phyloP scores from a whole-genome alignment of 37 sponge, comb jelly and placozoan genomes.

The Lycopodina hypogea region DNA sequence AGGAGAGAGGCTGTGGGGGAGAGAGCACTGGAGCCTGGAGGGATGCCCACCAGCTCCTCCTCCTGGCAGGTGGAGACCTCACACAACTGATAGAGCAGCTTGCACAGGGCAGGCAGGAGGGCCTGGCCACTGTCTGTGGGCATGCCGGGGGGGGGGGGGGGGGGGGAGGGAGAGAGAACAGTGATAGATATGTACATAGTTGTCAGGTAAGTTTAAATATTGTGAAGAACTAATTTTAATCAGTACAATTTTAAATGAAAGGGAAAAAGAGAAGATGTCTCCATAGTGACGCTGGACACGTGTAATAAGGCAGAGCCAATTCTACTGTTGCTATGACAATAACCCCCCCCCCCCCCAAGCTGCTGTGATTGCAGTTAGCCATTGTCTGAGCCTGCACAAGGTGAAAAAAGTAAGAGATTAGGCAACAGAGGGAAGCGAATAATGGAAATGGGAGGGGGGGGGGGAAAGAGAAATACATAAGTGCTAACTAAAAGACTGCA shows the following conservation, averaged over 20 bases:
- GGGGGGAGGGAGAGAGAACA: neutral
- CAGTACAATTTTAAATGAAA: too few relatives aligned
- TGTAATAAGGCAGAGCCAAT: too few relatives aligned
- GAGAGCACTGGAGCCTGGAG: neutral
- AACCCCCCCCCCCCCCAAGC: too few relatives aligned
- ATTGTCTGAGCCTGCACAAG: too few relatives aligned
- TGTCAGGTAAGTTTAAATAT: too few relatives aligned
- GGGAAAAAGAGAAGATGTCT: too few relatives aligned
- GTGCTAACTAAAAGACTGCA: neutral
- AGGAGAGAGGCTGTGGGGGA: constrained; percentile 36
- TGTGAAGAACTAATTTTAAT: too few relatives aligned
- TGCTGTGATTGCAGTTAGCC: too few relatives aligned
- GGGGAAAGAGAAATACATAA: neutral
- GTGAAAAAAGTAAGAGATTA: too few relatives aligned
- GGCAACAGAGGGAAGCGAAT: too few relatives aligned
- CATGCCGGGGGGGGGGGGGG: neutral
- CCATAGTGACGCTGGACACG: too few relatives aligned
- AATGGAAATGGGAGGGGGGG: neutral
- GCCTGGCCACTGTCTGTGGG: neutral
- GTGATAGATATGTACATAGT: neutral
- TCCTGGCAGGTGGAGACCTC: constrained; percentile 27
- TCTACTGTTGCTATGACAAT: too few relatives aligned
- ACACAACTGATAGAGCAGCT: constrained; percentile 49
- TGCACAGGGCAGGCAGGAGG: constrained; percentile 17
- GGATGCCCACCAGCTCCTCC: constrained; percentile 43